phyloP scores from a whole-genome alignment of 2,888 invertebrate genomes.

The Ditula angustiorana region DNA sequence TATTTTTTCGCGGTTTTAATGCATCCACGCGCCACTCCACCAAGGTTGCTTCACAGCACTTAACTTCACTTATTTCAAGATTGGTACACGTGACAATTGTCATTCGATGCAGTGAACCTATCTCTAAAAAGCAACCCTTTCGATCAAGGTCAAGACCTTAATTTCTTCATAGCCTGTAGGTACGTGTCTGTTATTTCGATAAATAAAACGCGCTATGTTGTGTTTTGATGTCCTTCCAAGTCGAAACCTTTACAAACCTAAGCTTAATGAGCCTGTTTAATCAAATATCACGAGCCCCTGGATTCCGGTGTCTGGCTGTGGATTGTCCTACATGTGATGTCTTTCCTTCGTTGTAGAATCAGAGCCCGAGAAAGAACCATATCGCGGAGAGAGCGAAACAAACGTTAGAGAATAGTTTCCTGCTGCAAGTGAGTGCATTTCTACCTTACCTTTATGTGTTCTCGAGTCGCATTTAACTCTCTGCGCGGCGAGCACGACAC shows the following conservation, averaged over 20 bases:
- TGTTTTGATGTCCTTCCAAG: neutral
- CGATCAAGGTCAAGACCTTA: no score
- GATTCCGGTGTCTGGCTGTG: constrained; percentile 40
- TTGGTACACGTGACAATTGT: neutral
- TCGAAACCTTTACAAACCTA: neutral
- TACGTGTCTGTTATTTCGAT: no score
- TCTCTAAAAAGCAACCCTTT: no score
- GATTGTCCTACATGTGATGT: constrained; percentile 67
- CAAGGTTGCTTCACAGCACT: constrained; percentile 50
- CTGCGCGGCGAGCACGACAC: neutral
- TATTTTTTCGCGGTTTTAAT: constrained; percentile 47
- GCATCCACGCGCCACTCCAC: constrained; percentile 50
- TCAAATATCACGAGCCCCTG: neutral
- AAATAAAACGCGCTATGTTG: neutral
- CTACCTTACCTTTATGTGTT: constrained; percentile 41
- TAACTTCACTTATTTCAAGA: neutral
- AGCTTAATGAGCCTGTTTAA: neutral
- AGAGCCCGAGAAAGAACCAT: constrained; percentile 83
- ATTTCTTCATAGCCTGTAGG: no score
- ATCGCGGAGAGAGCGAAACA: constrained; percentile 84
- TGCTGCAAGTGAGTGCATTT: constrained; percentile 81
- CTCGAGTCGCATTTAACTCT: constrained; percentile 57
- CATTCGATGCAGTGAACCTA: no score
- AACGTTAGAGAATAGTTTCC: constrained; percentile 82
- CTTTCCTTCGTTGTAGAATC: constrained; percentile 79